These are phyloP conservation scores for Gobiocypris rarus DNA, from an alignment of 2,113 vertebrate genomes.

Conservation along the genomic window DNA sequence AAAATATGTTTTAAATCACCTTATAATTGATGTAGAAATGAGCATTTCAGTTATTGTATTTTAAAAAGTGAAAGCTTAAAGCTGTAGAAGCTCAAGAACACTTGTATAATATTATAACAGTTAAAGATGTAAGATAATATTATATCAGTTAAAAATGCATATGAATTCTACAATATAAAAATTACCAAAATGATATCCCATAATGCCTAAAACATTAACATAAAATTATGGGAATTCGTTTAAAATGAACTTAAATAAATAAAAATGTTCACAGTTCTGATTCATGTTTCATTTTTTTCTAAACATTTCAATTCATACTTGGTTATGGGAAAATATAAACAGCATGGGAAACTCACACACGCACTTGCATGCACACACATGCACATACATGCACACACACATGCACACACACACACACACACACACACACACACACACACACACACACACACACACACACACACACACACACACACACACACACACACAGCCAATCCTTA, in stretches of 20 bases:
- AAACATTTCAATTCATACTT: neutral
- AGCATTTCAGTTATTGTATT: neutral
- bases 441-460: neutral
- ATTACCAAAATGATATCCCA: neutral
- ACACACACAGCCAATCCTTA: neutral
- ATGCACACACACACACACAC: neutral
- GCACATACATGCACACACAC: too few relatives aligned
- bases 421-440: neutral
- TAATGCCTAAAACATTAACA: neutral
- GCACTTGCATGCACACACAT: too few relatives aligned
- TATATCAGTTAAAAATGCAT: neutral
- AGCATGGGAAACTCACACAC: neutral
- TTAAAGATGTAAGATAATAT: neutral
- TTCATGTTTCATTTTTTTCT: neutral
- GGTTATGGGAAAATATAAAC: neutral
- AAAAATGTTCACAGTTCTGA: neutral
- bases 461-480: neutral
- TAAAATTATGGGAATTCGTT: too few relatives aligned
- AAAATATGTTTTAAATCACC: neutral
- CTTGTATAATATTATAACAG: neutral
- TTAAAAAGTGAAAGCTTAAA: neutral
- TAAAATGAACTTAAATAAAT: too few relatives aligned
- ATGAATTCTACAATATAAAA: neutral
- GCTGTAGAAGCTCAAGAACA: too few relatives aligned
- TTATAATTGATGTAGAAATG: neutral